Evolutionary conservation across 2,797 vertebrate genomes (phyloP).

Genomic region (Garrulus glandarius): DNA sequence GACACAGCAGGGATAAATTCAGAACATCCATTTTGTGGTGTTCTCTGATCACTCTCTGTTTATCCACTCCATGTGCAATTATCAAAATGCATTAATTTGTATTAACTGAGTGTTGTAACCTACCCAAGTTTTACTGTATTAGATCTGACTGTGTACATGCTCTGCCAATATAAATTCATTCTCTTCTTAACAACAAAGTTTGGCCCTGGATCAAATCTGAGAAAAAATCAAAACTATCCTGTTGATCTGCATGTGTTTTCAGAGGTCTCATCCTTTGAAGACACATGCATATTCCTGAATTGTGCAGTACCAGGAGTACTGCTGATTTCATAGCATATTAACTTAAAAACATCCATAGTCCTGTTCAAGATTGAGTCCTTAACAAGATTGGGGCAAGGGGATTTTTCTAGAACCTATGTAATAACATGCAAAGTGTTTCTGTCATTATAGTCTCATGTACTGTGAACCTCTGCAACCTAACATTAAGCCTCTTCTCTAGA

Average conservation of each 20-base stretch:
- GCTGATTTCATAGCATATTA: neutral
- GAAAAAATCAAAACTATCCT: neutral
- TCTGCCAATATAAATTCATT: neutral
- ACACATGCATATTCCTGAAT: neutral
- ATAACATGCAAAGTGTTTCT: neutral
- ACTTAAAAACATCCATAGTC: neutral
- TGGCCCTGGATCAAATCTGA: neutral
- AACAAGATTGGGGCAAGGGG: neutral
- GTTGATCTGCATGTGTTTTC: neutral
- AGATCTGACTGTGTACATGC: neutral
- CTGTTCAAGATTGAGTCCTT: neutral
- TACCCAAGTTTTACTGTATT: neutral
- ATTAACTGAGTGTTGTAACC: neutral
- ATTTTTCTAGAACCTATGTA: neutral
- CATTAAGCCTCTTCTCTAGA: neutral
- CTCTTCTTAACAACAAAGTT: neutral
- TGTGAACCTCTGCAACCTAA: neutral
- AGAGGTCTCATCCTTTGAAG: neutral
- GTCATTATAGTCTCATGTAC: accelerated
- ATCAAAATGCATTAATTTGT: neutral
- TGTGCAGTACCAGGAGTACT: neutral
- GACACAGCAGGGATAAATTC: neutral
- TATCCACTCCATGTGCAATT: neutral
- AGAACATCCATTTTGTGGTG: neutral
- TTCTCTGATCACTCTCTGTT: neutral